phyloP scores from a whole-genome alignment of 1,140 invertebrate genomes.

The Hesperophylax magnus region DNA sequence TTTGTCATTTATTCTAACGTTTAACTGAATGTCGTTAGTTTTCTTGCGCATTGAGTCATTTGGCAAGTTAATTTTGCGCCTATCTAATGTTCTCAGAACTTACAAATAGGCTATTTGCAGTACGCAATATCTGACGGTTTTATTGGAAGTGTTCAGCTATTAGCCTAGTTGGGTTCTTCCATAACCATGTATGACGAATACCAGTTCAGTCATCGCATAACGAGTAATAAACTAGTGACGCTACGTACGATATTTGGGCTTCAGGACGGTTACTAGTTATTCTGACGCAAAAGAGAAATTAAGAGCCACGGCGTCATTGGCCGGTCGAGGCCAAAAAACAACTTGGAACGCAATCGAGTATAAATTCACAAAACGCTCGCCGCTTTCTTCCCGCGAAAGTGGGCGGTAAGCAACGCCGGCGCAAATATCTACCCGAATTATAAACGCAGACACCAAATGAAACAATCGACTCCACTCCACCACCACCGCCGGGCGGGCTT shows the following conservation, averaged over 20 bases:
- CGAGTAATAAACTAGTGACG: conserved; percentile 1
- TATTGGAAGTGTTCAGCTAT: conserved; percentile 5
- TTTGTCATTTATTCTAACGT: too few species aligned
- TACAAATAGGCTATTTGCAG: too few species aligned
- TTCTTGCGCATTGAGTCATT: too few species aligned
- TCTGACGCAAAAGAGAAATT: conserved; percentile 45
- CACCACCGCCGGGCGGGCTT: not conserved
- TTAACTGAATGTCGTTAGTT: too few species aligned
- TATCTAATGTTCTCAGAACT: too few species aligned
- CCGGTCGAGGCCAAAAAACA: conserved; percentile 30
- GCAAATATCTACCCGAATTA: conserved; percentile 23
- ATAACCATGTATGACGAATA: conserved; percentile 9
- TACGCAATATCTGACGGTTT: not conserved
- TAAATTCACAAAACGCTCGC: conserved; percentile 14
- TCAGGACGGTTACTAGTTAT: not conserved
- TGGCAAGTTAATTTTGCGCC: too few species aligned
- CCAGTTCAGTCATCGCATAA: conserved; percentile 6
- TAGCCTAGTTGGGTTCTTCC: conserved; percentile 15
- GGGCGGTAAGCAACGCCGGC: conserved; percentile 26
- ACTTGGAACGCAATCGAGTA: conserved; percentile 2
- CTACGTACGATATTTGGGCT: conserved; percentile 11
- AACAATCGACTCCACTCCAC: not conserved
- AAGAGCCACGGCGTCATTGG: conserved; percentile 10
- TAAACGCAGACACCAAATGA: conserved; percentile 11
- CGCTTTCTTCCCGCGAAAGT: conserved; percentile 42